A percentile compares a stretch with the other conserved stretches of the same genome.
These are phyloP conservation scores for Ctenodactylus gundi DNA, from an alignment of 2,113 vertebrate genomes.

Conservation along the genomic window DNA sequence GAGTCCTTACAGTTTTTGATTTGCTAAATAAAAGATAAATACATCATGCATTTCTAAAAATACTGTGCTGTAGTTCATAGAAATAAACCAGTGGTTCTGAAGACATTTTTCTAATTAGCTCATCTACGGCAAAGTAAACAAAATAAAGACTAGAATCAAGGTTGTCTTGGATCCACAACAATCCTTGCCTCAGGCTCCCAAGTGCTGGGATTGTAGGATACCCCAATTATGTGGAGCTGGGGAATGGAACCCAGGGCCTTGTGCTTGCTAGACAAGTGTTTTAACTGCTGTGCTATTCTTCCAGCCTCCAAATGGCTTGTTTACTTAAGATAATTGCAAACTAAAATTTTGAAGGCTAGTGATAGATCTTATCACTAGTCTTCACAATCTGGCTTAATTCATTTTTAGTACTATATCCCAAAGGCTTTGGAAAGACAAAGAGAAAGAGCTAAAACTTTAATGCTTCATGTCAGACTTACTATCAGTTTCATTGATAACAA, in stretches of 20 bases:
- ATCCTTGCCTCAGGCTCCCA: too few relatives aligned
- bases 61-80: neutral
- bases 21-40: neutral
- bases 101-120: neutral
- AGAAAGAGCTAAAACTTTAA: neutral
- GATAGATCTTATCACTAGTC: neutral
- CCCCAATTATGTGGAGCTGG: too few relatives aligned
- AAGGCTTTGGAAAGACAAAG: neutral
- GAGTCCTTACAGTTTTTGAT: neutral
- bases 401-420: neutral
- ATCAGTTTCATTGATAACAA: neutral
- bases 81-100: neutral
- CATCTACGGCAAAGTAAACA: neutral
- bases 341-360: neutral
- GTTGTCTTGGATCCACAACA: too few relatives aligned
- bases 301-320: neutral
- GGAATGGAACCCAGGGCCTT: too few relatives aligned
- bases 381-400: neutral
- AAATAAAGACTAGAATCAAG: neutral
- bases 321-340: neutral
- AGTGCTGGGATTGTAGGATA: too few relatives aligned
- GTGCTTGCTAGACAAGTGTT: too few relatives aligned
- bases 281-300: too few relatives aligned
- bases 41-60: too few relatives aligned
- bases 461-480: neutral